phyloP scores from a whole-genome alignment of 37 sponge, comb jelly and placozoan genomes.

The Aphrocallistes beatrix region DNA sequence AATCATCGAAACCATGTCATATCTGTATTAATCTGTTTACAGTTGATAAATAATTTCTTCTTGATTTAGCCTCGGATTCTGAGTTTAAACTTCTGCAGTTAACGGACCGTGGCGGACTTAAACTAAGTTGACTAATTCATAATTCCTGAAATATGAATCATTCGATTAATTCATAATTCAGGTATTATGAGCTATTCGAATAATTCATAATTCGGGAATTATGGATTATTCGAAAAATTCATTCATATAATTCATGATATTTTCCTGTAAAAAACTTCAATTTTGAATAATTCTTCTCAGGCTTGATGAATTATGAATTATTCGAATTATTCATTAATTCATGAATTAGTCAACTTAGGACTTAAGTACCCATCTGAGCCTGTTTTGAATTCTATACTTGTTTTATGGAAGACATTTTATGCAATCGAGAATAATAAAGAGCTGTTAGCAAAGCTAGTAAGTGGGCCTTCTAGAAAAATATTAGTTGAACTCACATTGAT shows the following conservation, averaged over 20 bases:
- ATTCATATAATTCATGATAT: no score
- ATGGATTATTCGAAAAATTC: no score
- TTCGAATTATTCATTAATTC: no score
- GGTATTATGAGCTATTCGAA: no score
- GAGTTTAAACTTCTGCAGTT: neutral
- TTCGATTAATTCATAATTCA: no score
- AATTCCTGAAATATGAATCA: no score
- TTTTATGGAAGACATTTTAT: neutral
- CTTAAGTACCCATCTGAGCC: neutral
- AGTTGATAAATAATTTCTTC: neutral
- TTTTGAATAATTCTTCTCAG: no score
- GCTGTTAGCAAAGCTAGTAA: neutral
- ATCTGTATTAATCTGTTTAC: neutral
- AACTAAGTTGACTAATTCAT: no score
- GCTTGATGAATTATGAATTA: no score
- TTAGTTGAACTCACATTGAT: neutral
- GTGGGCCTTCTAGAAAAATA: neutral
- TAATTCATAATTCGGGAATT: no score
- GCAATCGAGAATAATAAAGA: neutral
- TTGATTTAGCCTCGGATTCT: neutral
- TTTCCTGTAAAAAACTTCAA: no score
- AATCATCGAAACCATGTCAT: neutral
- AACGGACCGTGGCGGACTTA: neutral
- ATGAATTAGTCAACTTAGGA: no score
- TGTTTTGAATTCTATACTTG: neutral